phyloP scores from a whole-genome alignment of 2,888 invertebrate species.

The Melanchra persicariae region DNA sequence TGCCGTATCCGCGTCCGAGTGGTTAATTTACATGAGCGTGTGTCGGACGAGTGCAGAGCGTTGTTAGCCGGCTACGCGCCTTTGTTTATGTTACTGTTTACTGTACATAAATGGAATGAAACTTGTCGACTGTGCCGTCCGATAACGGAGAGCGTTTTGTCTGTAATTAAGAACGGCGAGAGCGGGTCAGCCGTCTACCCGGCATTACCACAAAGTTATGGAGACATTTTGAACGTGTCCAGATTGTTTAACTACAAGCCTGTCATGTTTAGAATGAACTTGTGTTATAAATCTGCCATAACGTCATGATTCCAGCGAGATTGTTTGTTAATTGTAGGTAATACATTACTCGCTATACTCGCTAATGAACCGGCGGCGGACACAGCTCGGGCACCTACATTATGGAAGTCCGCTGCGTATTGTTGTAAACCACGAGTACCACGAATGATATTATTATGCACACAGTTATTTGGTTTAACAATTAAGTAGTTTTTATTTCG shows the following conservation, averaged over 20 bases:
- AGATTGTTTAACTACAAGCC: slow-evolving; percentile 80
- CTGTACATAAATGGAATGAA: slow-evolving; percentile 84
- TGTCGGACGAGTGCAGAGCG: slow-evolving; percentile 76
- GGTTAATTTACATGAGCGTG: slow-evolving; percentile 74
- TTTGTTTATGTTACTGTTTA: slow-evolving; percentile 85
- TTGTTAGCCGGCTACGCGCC: slow-evolving; percentile 74
- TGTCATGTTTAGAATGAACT: slow-evolving; percentile 81
- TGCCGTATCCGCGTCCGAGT: slow-evolving; percentile 58
- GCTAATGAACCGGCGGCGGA: slow-evolving; percentile 64
- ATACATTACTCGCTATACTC: slow-evolving; percentile 66
- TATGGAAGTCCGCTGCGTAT: slow-evolving; percentile 37
- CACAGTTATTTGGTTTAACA: slow-evolving; percentile 12
- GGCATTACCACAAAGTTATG: slow-evolving; percentile 84
- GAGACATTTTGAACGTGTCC: slow-evolving; percentile 82
- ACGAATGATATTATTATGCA: slow-evolving; percentile 27
- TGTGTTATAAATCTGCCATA: slow-evolving; percentile 77
- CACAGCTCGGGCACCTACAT: slow-evolving; percentile 41
- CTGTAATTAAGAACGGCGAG: slow-evolving; percentile 87
- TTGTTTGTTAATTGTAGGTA: slow-evolving; percentile 74
- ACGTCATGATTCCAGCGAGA: slow-evolving; percentile 72
- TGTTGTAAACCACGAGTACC: slow-evolving; percentile 27
- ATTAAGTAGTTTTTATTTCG: not conserved
- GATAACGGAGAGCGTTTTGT: slow-evolving; percentile 88
- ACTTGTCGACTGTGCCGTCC: slow-evolving; percentile 78
- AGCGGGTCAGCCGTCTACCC: slow-evolving; percentile 79